A percentile compares a stretch with the other conserved stretches of the same genome.
Conservation (phyloP, 2,888 invertebrate genomes). For the Andrena chrysosceles region DNA sequence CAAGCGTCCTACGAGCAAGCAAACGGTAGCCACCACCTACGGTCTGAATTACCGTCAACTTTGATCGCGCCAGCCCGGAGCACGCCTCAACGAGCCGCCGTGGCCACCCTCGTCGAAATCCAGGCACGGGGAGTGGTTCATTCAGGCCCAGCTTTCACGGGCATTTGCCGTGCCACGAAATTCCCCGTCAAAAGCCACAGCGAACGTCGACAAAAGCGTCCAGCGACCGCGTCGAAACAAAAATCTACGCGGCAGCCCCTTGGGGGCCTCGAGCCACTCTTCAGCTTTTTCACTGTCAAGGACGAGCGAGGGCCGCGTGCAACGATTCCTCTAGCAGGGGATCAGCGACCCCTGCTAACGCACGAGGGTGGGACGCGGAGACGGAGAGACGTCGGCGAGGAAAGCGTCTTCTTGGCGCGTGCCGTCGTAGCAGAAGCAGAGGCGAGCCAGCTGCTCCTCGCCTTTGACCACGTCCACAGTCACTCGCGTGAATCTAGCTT, state of each 20-base stretch:
- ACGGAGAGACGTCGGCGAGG: not conserved
- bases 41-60: too few relatives aligned
- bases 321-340: conserved; percentile 52
- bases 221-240: not conserved
- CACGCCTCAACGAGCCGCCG: too few relatives aligned
- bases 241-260: conserved; percentile 11
- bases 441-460: not conserved
- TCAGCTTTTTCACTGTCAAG: conserved; percentile 64
- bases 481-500: conserved; percentile 41
- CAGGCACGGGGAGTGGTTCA: too few relatives aligned
- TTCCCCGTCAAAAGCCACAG: not conserved
- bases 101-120: too few relatives aligned
- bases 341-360: conserved; percentile 56
- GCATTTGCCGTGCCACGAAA: not conserved
- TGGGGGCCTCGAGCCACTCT: not conserved
- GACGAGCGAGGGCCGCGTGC: conserved; percentile 58
- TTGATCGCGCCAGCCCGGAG: too few relatives aligned
- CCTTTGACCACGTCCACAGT: conserved; percentile 36
- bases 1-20: too few relatives aligned
- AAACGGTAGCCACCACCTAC: too few relatives aligned
- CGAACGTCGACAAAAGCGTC: not conserved
- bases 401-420: not conserved
- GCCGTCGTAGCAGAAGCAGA: not conserved
- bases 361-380: not conserved
- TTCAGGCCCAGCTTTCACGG: too few relatives aligned